These are phyloP conservation scores for Hippotragus niger DNA, from an alignment of 2,113 vertebrate species.

Conservation along the genomic window DNA sequence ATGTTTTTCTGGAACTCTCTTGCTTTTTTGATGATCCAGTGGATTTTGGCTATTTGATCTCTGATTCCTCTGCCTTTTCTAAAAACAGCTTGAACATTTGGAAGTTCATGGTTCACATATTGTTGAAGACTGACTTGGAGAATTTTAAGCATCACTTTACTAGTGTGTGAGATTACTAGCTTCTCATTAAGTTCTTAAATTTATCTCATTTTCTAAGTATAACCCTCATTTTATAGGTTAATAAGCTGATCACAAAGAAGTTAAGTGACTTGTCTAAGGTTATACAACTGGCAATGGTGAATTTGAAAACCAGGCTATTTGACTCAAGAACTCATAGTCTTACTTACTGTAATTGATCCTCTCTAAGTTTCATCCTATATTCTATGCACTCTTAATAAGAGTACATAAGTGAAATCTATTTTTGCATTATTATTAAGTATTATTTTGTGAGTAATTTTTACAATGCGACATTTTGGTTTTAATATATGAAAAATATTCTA, in stretches of 20 bases:
- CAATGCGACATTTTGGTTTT: background rate
- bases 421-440: background rate
- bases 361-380: background rate
- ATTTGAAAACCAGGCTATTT: background rate
- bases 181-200: background rate
- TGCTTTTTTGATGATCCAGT: no score
- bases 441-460: background rate
- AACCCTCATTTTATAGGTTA: background rate
- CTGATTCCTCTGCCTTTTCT: no score
- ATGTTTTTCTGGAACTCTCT: no score
- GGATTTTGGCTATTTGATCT: no score
- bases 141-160: no score
- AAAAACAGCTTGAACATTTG: no score
- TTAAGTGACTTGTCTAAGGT: background rate
- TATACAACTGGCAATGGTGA: background rate
- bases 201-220: background rate
- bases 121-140: no score
- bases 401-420: background rate
- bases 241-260: background rate
- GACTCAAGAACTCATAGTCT: background rate
- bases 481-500: background rate
- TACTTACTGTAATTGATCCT: background rate
- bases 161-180: no score
- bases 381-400: background rate
- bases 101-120: no score